Percentiles rank a stretch among this genome's conserved stretches.
These are phyloP conservation scores for Drosophila paranaensis DNA, from an alignment of 2,888 invertebrate genomes.

Conservation along the genomic window DNA sequence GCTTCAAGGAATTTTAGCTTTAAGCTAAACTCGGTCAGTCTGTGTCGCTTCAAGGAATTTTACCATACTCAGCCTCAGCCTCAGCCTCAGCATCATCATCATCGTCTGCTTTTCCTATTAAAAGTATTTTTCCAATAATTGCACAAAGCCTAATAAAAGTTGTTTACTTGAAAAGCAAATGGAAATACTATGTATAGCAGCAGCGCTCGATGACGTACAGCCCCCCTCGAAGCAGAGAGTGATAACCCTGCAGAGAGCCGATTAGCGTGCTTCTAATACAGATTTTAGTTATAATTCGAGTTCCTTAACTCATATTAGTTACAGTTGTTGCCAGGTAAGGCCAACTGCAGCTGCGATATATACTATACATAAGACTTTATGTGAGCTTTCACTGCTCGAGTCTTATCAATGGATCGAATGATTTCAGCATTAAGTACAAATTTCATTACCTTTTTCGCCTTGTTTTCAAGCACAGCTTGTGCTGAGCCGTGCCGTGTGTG, in stretches of 20 bases:
- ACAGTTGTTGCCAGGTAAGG: slow-evolving; percentile 55
- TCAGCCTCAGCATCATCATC: not conserved
- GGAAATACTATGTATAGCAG: not conserved
- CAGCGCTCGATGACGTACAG: slow-evolving; percentile 28
- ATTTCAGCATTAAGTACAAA: slow-evolving; percentile 35
- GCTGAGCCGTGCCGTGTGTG: too few relatives aligned
- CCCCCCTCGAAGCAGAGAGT: slow-evolving; percentile 18
- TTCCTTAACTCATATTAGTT: not conserved
- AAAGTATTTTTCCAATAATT: slow-evolving; percentile 5
- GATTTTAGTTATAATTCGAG: too few relatives aligned
- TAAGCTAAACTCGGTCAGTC: not conserved
- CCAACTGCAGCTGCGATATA: slow-evolving; percentile 28
- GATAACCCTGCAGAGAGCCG: slow-evolving; percentile 15
- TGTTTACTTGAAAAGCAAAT: slow-evolving; percentile 45
- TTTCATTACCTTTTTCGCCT: slow-evolving; percentile 20
- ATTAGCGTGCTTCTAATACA: too few relatives aligned
- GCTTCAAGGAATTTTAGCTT: not conserved
- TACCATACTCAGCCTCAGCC: not conserved
- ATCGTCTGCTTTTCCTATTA: not conserved
- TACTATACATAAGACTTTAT: slow-evolving; percentile 20
- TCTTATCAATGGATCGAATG: slow-evolving; percentile 47
- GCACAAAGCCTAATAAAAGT: slow-evolving; percentile 48
- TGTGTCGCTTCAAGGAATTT: not conserved
- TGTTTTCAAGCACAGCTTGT: slow-evolving; percentile 30
- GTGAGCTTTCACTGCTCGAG: slow-evolving; percentile 28